phyloP scores from a whole-genome alignment of 2,888 invertebrate genomes.

The Caenorhabditis japonica region DNA sequence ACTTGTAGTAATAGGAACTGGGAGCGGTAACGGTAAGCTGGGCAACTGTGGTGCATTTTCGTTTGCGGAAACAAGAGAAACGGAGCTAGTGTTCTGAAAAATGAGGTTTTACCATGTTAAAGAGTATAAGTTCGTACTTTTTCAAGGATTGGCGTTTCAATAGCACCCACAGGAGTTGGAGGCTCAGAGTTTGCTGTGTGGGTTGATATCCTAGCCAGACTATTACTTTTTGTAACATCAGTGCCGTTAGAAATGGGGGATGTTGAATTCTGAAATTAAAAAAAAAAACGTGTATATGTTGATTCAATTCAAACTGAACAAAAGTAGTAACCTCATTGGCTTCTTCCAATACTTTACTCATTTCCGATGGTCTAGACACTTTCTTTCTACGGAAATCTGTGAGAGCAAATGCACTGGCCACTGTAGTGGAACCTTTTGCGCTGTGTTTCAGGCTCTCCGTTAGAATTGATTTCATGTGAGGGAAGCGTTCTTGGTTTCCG shows the following conservation, averaged over 20 bases:
- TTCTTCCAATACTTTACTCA: slow-evolving; percentile 48
- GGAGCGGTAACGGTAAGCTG: slow-evolving; percentile 51
- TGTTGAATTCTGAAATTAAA: slow-evolving; percentile 4
- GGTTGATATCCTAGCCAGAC: slow-evolving; percentile 36
- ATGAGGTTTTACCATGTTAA: slow-evolving; percentile 3
- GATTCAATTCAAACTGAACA: not conserved
- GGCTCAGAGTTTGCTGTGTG: slow-evolving; percentile 37
- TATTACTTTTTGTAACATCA: slow-evolving; percentile 32
- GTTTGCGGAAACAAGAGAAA: slow-evolving; percentile 49
- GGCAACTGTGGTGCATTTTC: slow-evolving; percentile 52
- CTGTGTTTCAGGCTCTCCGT: slow-evolving; percentile 56
- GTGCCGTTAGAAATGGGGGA: not conserved
- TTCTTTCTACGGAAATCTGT: slow-evolving; percentile 45
- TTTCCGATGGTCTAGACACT: slow-evolving; percentile 46
- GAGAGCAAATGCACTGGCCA: slow-evolving; percentile 52
- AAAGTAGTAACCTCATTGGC: slow-evolving; percentile 16
- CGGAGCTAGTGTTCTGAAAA: slow-evolving; percentile 50
- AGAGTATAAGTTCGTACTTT: slow-evolving; percentile 47
- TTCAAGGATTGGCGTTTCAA: slow-evolving; percentile 59
- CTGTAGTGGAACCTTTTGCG: slow-evolving; percentile 54
- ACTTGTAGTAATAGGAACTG: slow-evolving; percentile 51
- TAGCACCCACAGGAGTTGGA: slow-evolving; percentile 36
- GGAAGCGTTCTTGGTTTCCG: slow-evolving; percentile 20
- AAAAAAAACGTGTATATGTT: not conserved
- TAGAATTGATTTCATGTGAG: slow-evolving; percentile 54